Evolutionary conservation across 92 coral and sea anemone species (phyloP), one percentile per base, ranked within the genome.

Genomic region (Porites rus): DNA sequence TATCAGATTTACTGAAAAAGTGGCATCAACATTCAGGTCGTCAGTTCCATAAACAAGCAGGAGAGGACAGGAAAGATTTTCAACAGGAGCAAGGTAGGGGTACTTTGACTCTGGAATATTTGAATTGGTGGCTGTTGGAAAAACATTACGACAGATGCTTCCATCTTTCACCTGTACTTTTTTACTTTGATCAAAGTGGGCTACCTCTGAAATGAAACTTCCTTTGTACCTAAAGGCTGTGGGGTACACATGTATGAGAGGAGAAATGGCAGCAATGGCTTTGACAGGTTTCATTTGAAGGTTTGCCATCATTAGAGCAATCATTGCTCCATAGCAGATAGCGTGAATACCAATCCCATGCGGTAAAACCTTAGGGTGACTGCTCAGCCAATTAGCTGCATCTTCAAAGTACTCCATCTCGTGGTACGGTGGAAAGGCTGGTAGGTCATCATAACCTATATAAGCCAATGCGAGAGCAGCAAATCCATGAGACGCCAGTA

Each of bases 401-500:
- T 93, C 90, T 17, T 84, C 86, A 75, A 92, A 89, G 86, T 92
- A 92, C 25, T 89, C 93, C 17, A 92, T 82, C 16, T 86, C 92
- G 51, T 89, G 56, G 74, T n/a, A 10, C 4, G 46, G 60, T 79
- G 86, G 52, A 62, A 83, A 61, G 19, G 18, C 61, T 3, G 95
- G 91, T 10, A 93, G 88, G 56, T 87, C 91, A 20, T 87, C 92
- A 24, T 86, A 87, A 38, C 38, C 88, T 20, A 90, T 69, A 53
- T 86, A 93, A 8, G 95, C 95, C 60, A 93, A 70, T 31, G 93
- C 79, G 7, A 93, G 74, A 24, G 91, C 79, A 13, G 91, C 93
- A 79, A 90, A 92, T 6, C 95, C 93, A 90, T 43, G 88, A 72
- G 95, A 92, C 25, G 95, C 95, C 61, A 92, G 67, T 4, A 92